phyloP scores from a whole-genome alignment of 2,888 invertebrate genomes.

The Empis livida region DNA sequence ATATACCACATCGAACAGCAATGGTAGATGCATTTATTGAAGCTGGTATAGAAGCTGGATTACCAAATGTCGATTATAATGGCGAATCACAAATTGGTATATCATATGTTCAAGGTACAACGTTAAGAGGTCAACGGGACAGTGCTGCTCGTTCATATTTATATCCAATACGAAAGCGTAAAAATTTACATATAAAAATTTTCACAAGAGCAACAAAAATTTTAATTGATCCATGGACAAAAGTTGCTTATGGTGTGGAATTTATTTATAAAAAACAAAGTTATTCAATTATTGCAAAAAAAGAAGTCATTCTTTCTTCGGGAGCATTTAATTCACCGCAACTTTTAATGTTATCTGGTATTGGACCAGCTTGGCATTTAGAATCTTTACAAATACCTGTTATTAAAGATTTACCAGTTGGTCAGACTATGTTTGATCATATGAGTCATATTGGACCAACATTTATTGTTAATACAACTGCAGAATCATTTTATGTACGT shows the following conservation, averaged over 20 bases:
- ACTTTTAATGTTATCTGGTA: constrained; percentile 72
- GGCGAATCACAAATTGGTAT: constrained; percentile 46
- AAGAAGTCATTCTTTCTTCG: constrained; percentile 69
- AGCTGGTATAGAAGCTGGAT: constrained; percentile 48
- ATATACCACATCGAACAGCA: constrained; percentile 40
- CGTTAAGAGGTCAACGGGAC: constrained; percentile 43
- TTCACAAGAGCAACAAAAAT: constrained; percentile 48
- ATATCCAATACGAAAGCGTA: constrained; percentile 42
- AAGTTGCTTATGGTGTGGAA: constrained; percentile 51
- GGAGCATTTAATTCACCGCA: constrained; percentile 80
- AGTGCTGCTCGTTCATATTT: constrained; percentile 50
- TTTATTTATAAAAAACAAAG: constrained; percentile 40
- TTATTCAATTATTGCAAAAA: constrained; percentile 43
- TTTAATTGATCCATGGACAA: constrained; percentile 45
- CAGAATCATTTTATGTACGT: constrained; percentile 5
- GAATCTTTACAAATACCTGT: constrained; percentile 40
- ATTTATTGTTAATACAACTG: constrained; percentile 13
- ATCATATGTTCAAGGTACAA: constrained; percentile 46
- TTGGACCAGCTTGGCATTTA: constrained; percentile 41
- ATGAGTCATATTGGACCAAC: constrained; percentile 16
- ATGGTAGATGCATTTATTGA: constrained; percentile 41
- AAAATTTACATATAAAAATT: constrained; percentile 51
- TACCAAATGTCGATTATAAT: constrained; percentile 53
- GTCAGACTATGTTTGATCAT: constrained; percentile 45
- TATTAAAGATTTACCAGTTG: constrained; percentile 49